Conservation (phyloP, 2,888 invertebrate genomes). For the Clitarchus hookeri region DNA sequence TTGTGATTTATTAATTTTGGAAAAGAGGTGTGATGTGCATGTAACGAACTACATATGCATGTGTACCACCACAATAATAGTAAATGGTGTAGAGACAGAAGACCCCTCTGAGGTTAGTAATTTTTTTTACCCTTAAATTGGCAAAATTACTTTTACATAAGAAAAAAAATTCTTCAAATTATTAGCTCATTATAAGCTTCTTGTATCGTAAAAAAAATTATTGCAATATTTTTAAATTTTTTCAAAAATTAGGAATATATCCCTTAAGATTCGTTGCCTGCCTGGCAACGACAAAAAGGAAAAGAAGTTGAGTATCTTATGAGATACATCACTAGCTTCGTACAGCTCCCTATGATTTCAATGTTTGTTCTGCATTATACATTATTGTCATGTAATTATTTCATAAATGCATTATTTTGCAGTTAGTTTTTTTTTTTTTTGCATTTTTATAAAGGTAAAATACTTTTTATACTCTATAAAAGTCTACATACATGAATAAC, state of each 20-base stretch:
- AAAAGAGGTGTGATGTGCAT: too few species aligned
- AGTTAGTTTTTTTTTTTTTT: too few species aligned
- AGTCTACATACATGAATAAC: background rate
- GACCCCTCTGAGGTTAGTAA: too few species aligned
- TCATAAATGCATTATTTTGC: too few species aligned
- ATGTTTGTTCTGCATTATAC: too few species aligned
- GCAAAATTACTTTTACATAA: background rate
- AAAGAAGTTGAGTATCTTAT: background rate
- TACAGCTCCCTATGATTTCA: background rate
- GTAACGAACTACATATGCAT: too few species aligned
- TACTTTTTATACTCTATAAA: background rate
- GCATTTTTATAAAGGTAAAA: background rate
- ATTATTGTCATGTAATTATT: too few species aligned
- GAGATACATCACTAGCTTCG: background rate
- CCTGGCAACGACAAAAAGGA: background rate
- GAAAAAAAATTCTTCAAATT: background rate
- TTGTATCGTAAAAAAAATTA: background rate
- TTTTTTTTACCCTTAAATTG: conserved; percentile 14
- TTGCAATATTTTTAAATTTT: background rate
- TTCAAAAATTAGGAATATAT: background rate
- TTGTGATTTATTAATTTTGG: too few species aligned
- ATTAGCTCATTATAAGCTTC: background rate
- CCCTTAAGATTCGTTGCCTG: background rate
- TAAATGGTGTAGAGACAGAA: too few species aligned
- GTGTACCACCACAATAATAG: too few species aligned